Base-by-base conservation (phyloP, 2,113 vertebrate species). In the Datnioides undecimradiatus region DNA sequence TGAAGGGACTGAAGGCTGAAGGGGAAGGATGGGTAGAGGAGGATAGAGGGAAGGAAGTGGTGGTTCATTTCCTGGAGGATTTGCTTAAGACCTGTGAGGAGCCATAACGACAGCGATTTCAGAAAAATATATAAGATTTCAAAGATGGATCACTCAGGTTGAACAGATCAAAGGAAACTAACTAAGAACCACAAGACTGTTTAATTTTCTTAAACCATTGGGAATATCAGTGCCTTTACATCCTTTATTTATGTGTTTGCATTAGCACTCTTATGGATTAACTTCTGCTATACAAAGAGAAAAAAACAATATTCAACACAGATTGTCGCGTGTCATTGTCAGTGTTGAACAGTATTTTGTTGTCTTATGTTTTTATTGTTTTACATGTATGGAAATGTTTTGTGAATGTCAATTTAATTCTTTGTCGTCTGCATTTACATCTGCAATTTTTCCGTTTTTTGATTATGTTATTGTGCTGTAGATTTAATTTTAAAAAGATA, bases 21-120 rank as follows among this genome's bases (percentile, higher is more conserved):
- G 80, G 25, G 19, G 91, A 68, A 65, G 55, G 14, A 80, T 3
- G 72, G 72, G 40, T 11, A 82, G 21, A 83, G 82, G 82, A 84
- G 31, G 73, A 79, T 72, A 63, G 65, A 3, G 69, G 76, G 3
- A 92, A 73, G 57, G 33, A 81, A 0, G 73, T 74, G 10, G 80
- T 96, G 8, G 21, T 94, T 17, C 41, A 14, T 41, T 98, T 95
- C 31, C 87, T 99, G 62, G 93, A 95, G 51, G 94, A 94, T 6
- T 88, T 96, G 67, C 71, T 96, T 52, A 86, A 86, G 34, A 60
- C 79, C 63, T 95, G 95, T 21, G 48, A 92, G 70, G 87, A 86
- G 74, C 71, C 91, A 86, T 36, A 9, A 87, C 48, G 40, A 71
- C 31, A 46, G 11, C 6, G 7, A 3, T 27, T 54, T 75, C 2